Evolutionary conservation across 2,888 invertebrate genomes (phyloP).

Genomic region (Dione vanillae): DNA sequence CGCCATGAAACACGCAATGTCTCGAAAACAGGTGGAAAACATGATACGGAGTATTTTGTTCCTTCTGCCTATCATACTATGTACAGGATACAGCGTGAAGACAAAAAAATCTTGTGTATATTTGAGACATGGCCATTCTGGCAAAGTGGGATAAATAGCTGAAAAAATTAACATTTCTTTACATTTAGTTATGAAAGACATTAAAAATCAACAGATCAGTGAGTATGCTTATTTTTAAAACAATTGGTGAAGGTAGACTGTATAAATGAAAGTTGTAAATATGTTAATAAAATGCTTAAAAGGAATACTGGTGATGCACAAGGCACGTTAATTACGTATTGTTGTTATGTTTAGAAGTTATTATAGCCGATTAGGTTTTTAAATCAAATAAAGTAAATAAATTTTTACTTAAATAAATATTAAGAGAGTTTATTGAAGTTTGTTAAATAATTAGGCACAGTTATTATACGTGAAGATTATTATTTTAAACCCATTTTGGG

Average conservation of each 20-base stretch:
- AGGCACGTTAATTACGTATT: not conserved
- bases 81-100: no score
- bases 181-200: not conserved
- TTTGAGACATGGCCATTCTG: no score
- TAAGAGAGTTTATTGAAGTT: no score
- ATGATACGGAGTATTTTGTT: no score
- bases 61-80: no score
- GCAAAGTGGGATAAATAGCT: no score
- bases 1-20: no score
- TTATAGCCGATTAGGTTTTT: not conserved
- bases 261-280: conserved; percentile 8
- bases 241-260: not conserved
- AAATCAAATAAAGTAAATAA: not conserved
- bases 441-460: not conserved
- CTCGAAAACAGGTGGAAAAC: no score
- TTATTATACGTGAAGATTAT: not conserved
- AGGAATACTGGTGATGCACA: not conserved
- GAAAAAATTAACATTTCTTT: not conserved
- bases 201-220: not conserved
- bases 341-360: not conserved
- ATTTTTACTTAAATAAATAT: not conserved
- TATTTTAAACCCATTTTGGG: no score
- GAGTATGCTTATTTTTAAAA: not conserved
- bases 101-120: no score
- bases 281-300: not conserved